Percentiles rank a stretch among this genome's conserved stretches.
Conservation (phyloP, 2,797 vertebrate species). For the Menidia menidia region DNA sequence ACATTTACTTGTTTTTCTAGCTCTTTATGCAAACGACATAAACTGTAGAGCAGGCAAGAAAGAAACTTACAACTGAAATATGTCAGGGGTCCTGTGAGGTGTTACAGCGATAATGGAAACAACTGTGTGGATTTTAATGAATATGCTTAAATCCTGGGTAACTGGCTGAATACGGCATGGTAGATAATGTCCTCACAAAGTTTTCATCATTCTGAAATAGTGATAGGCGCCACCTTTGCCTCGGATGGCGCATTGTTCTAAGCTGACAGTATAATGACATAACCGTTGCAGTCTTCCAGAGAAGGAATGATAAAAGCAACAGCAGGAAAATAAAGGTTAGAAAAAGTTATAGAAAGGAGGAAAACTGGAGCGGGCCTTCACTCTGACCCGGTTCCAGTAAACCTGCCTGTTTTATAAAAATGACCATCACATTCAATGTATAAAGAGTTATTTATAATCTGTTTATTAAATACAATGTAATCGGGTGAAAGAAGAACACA, state of each 20-base stretch:
- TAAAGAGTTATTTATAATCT: slow-evolving; percentile 49
- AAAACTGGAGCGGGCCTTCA: slow-evolving; percentile 69
- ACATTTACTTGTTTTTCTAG: not conserved
- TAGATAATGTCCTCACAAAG: slow-evolving; percentile 29
- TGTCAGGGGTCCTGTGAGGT: not conserved
- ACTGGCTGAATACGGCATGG: not conserved
- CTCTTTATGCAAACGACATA: not conserved
- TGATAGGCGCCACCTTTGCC: slow-evolving; percentile 29
- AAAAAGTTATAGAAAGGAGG: slow-evolving; percentile 62
- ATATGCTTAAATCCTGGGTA: not conserved
- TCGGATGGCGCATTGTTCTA: slow-evolving; percentile 19
- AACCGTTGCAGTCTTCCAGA: slow-evolving; percentile 40
- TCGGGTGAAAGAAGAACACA: no score
- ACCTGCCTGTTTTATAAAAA: slow-evolving; percentile 79
- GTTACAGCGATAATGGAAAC: no score
- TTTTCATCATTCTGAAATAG: slow-evolving; percentile 29
- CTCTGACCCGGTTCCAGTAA: slow-evolving; percentile 82
- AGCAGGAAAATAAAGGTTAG: slow-evolving; percentile 28
- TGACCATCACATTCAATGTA: slow-evolving; percentile 78
- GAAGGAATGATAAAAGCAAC: slow-evolving; percentile 30
- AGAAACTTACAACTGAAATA: not conserved
- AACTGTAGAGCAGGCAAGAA: not conserved
- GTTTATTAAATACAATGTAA: no score
- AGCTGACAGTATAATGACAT: slow-evolving; percentile 23
- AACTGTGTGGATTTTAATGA: no score